Base-by-base conservation (phyloP, 1,140 invertebrate species). In the Formica selysi region DNA sequence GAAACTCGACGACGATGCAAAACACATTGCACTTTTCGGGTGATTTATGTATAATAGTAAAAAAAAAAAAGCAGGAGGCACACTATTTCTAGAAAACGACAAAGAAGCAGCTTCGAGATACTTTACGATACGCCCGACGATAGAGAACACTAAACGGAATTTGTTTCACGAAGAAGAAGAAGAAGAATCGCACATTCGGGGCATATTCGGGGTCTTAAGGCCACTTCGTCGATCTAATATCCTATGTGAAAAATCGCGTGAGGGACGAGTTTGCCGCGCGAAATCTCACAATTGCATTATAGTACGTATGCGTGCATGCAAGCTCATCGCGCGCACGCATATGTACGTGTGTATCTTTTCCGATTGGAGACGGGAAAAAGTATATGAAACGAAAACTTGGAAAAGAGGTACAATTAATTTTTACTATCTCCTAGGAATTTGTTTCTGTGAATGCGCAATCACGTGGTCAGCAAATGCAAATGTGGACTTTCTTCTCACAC, bases 181-280 rank as follows among this genome's bases (percentile, higher is more conserved):
- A 59, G 79, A 81, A n/a, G 79, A 62, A 38, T 74, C 26, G 29
- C 67, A 29, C 48, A 26, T 51, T 51, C 48, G 54, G 54, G 26
- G 26, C 64, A 61, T 81, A 11, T 73, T 32, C 38, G 79, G 79
- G 79, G 68, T 83, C 68, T 83, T 83, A 83, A 83, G 79, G 79
- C 79, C 79, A 83, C 79, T 83, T 83, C 79, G 68, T 83, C 68
- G 79, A 83, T 83, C 79, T 83, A 74, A 36, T 83, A 83, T 83
- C 54, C 79, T 61, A 59, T 41, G 44, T 59, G 36, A 48, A 83
- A 73, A 68, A 83, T 74, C 68, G 79, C 79, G 79, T 38, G 68
- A 74, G 68, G 54, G 68, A 83, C 68, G 54, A 74, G 79, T 73
- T 54, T 74, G 79, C 79, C 70, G 67, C 79, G 79, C 68, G 68